A percentile compares a stretch with the other conserved stretches of the same genome.
These are phyloP conservation scores for Xenops minutus DNA, from an alignment of 2,797 vertebrate species.

Conservation along the genomic window DNA sequence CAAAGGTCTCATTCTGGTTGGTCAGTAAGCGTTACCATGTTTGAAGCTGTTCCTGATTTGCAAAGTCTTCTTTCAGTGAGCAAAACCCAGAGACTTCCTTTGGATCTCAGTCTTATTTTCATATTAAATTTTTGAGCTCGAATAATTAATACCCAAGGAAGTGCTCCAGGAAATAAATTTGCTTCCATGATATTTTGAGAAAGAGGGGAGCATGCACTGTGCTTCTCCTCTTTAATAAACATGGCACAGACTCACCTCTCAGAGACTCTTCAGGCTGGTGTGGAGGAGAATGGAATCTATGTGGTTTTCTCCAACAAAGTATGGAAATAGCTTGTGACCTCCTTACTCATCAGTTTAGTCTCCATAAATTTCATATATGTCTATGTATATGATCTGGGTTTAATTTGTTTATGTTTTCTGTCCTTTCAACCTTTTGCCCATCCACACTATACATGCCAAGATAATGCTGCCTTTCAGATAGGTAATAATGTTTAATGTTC, in stretches of 20 bases:
- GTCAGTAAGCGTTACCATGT: background rate
- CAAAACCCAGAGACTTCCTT: background rate
- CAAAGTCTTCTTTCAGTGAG: background rate
- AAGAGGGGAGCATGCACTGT: background rate
- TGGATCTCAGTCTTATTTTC: background rate
- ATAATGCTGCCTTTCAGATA: background rate
- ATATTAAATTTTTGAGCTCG: background rate
- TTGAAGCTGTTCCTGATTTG: background rate
- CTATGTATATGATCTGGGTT: background rate
- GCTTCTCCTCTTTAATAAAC: background rate
- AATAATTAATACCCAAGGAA: background rate
- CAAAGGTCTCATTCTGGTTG: background rate
- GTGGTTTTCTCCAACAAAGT: background rate
- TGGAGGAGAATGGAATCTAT: background rate
- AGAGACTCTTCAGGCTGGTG: background rate
- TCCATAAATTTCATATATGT: background rate
- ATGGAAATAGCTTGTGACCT: background rate
- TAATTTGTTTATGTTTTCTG: background rate
- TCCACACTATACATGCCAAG: fast-evolving
- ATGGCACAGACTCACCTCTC: background rate
- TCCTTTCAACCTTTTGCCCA: background rate
- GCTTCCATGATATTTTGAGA: background rate
- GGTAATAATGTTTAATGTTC: background rate
- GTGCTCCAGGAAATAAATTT: background rate
- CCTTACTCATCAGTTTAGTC: background rate